Conservation (phyloP, 1,140 invertebrate genomes). For the Leptopilina boulardi region DNA sequence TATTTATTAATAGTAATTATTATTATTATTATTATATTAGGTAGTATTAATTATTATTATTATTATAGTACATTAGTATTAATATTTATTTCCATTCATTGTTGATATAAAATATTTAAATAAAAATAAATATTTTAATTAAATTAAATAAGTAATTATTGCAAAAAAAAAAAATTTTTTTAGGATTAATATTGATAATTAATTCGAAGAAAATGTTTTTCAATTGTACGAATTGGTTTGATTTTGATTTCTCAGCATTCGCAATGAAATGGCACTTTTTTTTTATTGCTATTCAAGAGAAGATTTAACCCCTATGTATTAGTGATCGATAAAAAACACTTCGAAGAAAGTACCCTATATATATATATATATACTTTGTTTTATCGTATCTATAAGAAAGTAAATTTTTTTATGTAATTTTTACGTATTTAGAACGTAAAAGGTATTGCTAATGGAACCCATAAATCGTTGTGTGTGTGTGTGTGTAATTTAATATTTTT, state of each 20-base stretch:
- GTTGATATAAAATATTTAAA: too few relatives aligned
- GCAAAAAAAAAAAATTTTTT: background rate
- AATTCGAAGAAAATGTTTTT: background rate
- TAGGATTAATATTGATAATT: background rate
- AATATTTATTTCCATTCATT: too few relatives aligned
- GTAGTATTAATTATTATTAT: too few relatives aligned
- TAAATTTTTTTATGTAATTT: conserved; percentile 24
- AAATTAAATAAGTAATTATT: background rate
- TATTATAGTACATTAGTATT: too few relatives aligned
- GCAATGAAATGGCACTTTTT: background rate
- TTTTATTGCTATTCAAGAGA: background rate
- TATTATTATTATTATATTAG: too few relatives aligned
- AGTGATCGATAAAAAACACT: conserved; percentile 18
- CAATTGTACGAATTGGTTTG: conserved; percentile 1
- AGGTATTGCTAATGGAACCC: background rate
- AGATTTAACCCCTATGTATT: background rate
- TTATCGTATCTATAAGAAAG: conserved; percentile 2
- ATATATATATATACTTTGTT: background rate
- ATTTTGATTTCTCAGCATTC: conserved; percentile 28
- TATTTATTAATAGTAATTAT: too few relatives aligned
- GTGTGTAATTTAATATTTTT: too few relatives aligned
- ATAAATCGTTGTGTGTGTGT: background rate
- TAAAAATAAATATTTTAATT: too few relatives aligned
- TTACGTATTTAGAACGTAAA: background rate
- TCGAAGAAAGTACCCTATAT: background rate